Base-by-base conservation (phyloP, 2,113 vertebrate species). In the Dissostichus mawsoni region DNA sequence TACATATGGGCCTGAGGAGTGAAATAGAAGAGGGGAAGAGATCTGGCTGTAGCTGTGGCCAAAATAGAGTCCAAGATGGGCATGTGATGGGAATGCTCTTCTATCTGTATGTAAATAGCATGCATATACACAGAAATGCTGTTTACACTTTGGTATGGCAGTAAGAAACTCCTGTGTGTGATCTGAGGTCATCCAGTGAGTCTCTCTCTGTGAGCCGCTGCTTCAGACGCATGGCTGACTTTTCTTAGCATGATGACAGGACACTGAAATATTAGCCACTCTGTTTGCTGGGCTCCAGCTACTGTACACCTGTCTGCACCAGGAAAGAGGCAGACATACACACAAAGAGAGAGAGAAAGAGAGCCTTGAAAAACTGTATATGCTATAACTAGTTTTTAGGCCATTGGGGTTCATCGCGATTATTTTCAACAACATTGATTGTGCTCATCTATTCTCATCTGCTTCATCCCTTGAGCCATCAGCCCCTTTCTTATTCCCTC, bases 201-300 rank as follows among this genome's bases (percentile, higher is more conserved):
- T 47, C 47, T 79, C 14, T 70, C 29, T 73, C 64, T 41, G 74
- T 48, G 56, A 65, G 70, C 67, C 8, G 41, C 59, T 53, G 55
- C 77, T 80, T 72, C 61, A 88, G 73, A 82, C 16, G 14, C 81
- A 68, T 74, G 66, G 68, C 73, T 66, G 76, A 83, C 90, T 92
- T 91, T 92, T 93, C 87, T 90, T 87, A 91, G 84, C 78, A 66
- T 50, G 33, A 64, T 81, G 77, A 61, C 80, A 52, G 80, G 85
- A 84, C 69, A 58, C 78, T 88, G 84, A 91, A 90, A 91, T 82
- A 87, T 75, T 70, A 87, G 74, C 82, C 62, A 36, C 20, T 25
- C 47, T 82, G 81, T 85, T 80, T 80, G 78, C 17, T 51, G 61
- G 81, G 80, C 84, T 83, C 63, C 64, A 66, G 69, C 69, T 81